A percentile compares a stretch with the other conserved stretches of the same genome.
phyloP scores from a whole-genome alignment of 2,113 vertebrate species.

The Phocoena sinus region DNA sequence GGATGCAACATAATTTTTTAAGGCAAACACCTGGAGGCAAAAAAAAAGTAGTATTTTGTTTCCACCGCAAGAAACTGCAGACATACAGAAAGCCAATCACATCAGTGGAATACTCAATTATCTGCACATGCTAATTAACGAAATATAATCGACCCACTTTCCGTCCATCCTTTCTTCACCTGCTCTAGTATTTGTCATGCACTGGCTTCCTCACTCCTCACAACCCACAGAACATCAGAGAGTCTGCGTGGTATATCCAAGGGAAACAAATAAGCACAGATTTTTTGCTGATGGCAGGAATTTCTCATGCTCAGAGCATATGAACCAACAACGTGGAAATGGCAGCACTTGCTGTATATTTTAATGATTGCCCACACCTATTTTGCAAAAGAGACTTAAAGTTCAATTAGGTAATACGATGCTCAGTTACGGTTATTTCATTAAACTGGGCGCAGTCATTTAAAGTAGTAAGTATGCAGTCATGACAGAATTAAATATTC shows the following conservation, averaged over 20 bases:
- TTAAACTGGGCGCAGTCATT: conserved; percentile 59
- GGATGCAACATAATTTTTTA: conserved; percentile 18
- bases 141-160: conserved; percentile 66
- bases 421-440: conserved; percentile 55
- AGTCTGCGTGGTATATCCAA: conserved; percentile 57
- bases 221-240: conserved; percentile 46
- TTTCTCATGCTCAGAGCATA: conserved; percentile 71
- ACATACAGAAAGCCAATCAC: conserved; percentile 67
- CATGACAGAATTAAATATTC: conserved; percentile 76
- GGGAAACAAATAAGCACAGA: conserved; percentile 71
- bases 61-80: conserved; percentile 60
- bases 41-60: conserved; percentile 58
- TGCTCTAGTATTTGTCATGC: conserved; percentile 54
- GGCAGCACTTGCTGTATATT: conserved; percentile 51
- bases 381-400: conserved; percentile 63
- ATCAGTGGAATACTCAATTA: conserved; percentile 62
- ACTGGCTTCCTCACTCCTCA: conserved; percentile 51
- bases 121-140: conserved; percentile 65
- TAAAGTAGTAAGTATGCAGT: conserved; percentile 68
- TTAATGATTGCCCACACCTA: conserved; percentile 67
- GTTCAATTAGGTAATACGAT: conserved; percentile 54
- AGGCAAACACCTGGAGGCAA: conserved; percentile 46
- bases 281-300: conserved; percentile 80
- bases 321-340: conserved; percentile 53
- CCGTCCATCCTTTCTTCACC: conserved; percentile 61